Conservation (phyloP, 2,113 vertebrate species). For the Erinaceus europaeus region DNA sequence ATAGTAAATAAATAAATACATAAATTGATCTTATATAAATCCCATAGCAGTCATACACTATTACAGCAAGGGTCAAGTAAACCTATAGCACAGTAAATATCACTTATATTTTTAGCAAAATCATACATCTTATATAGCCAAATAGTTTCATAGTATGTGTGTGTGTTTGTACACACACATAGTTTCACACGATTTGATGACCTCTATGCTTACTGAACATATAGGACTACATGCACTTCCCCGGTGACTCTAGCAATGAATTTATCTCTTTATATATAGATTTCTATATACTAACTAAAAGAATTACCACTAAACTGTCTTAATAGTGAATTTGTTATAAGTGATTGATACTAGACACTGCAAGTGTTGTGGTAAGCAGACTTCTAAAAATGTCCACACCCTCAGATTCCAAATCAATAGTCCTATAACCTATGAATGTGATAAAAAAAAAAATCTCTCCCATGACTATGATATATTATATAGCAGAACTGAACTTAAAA, state of each 20-base stretch:
- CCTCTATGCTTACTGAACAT: no score
- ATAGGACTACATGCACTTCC: not conserved
- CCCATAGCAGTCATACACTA: no score
- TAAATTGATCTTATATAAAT: no score
- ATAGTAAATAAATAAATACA: no score
- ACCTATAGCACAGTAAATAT: no score
- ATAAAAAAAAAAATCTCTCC: not conserved
- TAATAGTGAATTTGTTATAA: not conserved
- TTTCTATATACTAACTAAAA: not conserved
- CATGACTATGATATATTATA: not conserved
- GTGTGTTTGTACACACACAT: no score
- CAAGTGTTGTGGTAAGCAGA: not conserved
- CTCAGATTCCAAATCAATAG: not conserved
- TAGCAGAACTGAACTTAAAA: not conserved
- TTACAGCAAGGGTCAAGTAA: no score
- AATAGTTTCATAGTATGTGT: no score
- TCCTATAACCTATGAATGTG: not conserved
- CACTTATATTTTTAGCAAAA: no score
- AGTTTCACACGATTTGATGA: no score
- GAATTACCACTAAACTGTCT: not conserved
- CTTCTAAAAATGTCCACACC: not conserved
- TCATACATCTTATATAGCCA: no score
- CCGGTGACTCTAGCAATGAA: not conserved
- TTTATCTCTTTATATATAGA: not conserved
- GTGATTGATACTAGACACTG: not conserved